Percentiles rank a stretch among this genome's conserved stretches.
These are phyloP conservation scores for Porites lobata DNA, from an alignment of 92 coral and sea anemone genomes.

Conservation along the genomic window DNA sequence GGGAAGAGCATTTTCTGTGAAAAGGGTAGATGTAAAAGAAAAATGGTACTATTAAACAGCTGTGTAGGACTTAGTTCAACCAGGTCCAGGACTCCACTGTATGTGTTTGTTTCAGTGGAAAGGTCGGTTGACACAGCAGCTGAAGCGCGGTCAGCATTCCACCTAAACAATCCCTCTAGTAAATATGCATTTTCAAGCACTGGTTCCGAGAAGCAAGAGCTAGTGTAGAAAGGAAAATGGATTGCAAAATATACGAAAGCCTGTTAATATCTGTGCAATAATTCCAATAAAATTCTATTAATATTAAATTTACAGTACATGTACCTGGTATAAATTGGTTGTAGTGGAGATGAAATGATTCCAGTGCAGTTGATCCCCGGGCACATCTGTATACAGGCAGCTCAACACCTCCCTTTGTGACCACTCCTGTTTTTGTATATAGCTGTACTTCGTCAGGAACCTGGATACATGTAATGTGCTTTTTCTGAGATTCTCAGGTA, in stretches of 20 bases:
- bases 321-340: neutral
- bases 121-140: slow-evolving; percentile 20
- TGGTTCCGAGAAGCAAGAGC: slow-evolving; percentile 41
- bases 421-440: neutral
- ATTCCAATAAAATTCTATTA: no score
- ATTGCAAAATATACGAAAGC: no score
- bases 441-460: slow-evolving; percentile 56
- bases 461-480: slow-evolving; percentile 66
- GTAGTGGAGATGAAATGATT: slow-evolving; percentile 68
- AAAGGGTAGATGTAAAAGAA: neutral
- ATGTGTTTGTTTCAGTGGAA: slow-evolving; percentile 22
- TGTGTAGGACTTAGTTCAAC: no score
- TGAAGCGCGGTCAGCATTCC: slow-evolving; percentile 68
- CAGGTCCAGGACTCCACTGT: slow-evolving; percentile 27
- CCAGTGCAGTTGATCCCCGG: slow-evolving; percentile 58
- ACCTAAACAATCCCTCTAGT: slow-evolving; percentile 60
- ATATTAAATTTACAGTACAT: neutral
- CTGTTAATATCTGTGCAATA: neutral
- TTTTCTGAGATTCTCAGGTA: slow-evolving; percentile 69
- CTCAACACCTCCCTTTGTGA: neutral
- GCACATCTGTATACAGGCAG: neutral
- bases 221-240: neutral
- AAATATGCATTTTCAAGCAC: slow-evolving; percentile 58
- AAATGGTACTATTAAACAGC: no score
- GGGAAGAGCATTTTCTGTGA: neutral